Evolutionary conservation across 2,888 invertebrate species (phyloP).

Genomic region (Pristionchus maxplancki): DNA sequence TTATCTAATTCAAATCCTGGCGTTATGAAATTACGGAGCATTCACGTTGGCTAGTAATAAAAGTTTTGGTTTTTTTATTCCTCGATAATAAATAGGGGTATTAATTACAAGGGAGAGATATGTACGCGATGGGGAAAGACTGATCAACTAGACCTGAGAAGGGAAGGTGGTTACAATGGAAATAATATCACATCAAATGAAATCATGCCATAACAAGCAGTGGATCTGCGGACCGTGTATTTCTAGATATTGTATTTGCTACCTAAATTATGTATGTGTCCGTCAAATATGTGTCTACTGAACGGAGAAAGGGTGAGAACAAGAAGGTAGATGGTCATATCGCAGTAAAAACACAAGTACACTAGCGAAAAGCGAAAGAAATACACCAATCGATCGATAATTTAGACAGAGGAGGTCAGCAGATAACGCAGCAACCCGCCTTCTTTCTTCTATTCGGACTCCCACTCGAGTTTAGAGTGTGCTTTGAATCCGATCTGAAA

Average conservation of each 20-base stretch:
- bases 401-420: conserved; percentile 54
- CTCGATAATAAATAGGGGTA: neutral
- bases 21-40: too few relatives aligned
- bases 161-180: neutral
- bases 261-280: conserved; percentile 12
- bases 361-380: neutral
- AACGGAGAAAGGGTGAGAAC: neutral
- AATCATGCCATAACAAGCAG: too few relatives aligned
- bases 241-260: neutral
- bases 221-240: too few relatives aligned
- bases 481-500: conserved; percentile 24
- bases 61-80: too few relatives aligned
- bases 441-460: conserved; percentile 57
- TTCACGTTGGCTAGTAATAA: too few relatives aligned
- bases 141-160: conserved; percentile 13
- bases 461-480: neutral
- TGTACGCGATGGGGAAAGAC: neutral
- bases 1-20: too few relatives aligned
- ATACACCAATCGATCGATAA: conserved; percentile 17
- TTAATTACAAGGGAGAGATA: conserved; percentile 5
- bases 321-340: neutral
- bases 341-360: neutral
- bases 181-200: conserved; percentile 30
- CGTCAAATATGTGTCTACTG: neutral
- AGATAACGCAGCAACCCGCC: conserved; percentile 66